Conservation (phyloP, 2,797 vertebrate genomes). For the Varecia variegata region DNA sequence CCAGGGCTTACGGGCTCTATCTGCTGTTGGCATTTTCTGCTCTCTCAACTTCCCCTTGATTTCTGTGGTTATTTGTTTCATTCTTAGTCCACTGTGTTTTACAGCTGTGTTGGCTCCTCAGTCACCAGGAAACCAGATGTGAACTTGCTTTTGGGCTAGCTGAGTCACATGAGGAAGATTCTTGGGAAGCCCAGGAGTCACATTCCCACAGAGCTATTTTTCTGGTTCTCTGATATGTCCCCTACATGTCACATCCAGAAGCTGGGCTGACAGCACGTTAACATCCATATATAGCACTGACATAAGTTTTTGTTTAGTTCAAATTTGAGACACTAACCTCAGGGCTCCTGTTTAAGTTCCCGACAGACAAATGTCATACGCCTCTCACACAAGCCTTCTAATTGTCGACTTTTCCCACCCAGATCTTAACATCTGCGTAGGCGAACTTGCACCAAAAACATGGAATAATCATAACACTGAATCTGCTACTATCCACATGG, state of each 20-base stretch:
- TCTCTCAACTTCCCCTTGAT: not conserved
- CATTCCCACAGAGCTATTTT: not conserved
- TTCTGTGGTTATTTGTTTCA: not conserved
- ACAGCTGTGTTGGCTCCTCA: not conserved
- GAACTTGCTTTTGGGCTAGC: not conserved
- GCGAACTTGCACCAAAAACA: not conserved
- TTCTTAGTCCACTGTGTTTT: not conserved
- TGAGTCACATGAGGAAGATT: slow-evolving; percentile 42
- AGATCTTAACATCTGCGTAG: not conserved
- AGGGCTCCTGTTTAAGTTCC: not conserved
- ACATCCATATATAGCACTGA: not conserved
- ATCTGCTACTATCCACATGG: not conserved
- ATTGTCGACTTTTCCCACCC: not conserved
- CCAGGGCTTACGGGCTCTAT: not conserved
- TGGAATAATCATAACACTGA: not conserved
- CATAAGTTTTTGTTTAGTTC: slow-evolving; percentile 2
- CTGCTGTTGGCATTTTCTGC: not conserved
- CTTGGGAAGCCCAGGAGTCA: not conserved
- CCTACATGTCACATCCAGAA: not conserved
- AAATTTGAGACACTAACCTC: not conserved
- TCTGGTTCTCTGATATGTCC: not conserved
- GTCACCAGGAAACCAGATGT: slow-evolving; percentile 18
- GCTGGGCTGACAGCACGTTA: not conserved
- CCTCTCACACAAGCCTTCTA: not conserved
- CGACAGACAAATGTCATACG: not conserved